Evolutionary conservation across 2,113 vertebrate genomes (phyloP).

Genomic region (Chamaea fasciata): DNA sequence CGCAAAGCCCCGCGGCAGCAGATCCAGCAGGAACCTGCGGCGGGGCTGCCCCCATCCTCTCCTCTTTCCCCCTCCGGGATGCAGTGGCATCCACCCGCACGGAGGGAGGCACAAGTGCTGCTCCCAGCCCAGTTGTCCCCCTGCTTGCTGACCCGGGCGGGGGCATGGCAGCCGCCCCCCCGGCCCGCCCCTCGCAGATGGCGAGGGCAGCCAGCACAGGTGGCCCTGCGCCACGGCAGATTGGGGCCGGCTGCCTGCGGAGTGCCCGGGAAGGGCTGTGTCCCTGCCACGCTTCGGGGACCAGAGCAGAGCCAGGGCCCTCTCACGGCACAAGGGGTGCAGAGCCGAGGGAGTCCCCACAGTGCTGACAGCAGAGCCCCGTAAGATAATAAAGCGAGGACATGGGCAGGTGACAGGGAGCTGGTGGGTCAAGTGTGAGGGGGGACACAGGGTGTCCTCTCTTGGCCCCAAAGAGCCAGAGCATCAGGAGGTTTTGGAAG

Average conservation of each 20-base stretch:
- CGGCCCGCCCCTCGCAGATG: neutral
- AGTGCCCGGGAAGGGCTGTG: neutral
- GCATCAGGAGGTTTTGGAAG: neutral
- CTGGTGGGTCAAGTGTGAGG: fast-evolving
- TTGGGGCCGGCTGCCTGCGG: neutral
- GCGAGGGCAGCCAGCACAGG: slow-evolving; percentile 49
- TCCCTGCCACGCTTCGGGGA: neutral
- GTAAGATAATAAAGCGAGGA: fast-evolving
- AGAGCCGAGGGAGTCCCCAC: fast-evolving
- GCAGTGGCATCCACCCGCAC: neutral
- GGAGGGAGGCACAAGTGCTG: neutral
- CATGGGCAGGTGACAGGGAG: fast-evolving
- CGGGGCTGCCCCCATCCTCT: neutral
- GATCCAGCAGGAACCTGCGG: neutral
- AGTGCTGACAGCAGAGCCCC: neutral
- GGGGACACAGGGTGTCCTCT: neutral
- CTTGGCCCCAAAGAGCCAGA: neutral
- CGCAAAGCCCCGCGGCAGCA: neutral
- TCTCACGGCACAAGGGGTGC: fast-evolving
- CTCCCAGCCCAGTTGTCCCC: neutral
- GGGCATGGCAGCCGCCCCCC: neutral
- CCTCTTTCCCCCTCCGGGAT: neutral
- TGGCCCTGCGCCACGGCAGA: slow-evolving; percentile 19
- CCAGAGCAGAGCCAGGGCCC: neutral
- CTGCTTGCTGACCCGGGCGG: neutral